A percentile compares a stretch with the other conserved stretches of the same genome.
phyloP scores from a whole-genome alignment of 2,113 vertebrate species.

The Urocitellus parryii region DNA sequence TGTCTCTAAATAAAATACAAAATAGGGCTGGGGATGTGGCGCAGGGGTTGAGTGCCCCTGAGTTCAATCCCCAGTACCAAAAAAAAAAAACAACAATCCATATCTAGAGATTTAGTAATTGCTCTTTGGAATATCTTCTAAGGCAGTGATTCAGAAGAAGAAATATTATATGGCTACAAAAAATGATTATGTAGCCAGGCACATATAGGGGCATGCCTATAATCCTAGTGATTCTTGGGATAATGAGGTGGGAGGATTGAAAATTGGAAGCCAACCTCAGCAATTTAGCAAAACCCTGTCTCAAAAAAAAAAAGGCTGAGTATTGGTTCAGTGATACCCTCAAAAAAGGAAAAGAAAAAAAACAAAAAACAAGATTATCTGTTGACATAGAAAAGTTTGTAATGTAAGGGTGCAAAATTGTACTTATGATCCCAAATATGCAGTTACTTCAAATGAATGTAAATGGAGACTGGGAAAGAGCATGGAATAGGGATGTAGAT shows the following conservation, averaged over 20 bases:
- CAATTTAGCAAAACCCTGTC: background rate
- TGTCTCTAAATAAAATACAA: too few relatives aligned
- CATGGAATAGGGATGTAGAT: background rate
- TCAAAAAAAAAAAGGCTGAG: background rate
- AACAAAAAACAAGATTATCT: too few relatives aligned
- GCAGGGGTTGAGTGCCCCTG: too few relatives aligned
- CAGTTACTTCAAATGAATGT: background rate
- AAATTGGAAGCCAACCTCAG: background rate
- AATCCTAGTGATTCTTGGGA: background rate
- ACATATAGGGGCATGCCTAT: background rate
- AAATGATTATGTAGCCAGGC: background rate
- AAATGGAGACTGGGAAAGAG: background rate
- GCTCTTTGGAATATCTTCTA: background rate
- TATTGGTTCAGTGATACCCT: background rate
- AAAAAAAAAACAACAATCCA: too few relatives aligned
- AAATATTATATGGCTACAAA: background rate
- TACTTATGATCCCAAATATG: background rate
- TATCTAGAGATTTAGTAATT: background rate
- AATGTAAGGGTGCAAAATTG: background rate
- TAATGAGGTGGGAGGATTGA: background rate
- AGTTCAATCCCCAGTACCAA: too few relatives aligned
- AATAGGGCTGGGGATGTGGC: too few relatives aligned
- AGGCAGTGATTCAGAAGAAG: slow-evolving; percentile 39
- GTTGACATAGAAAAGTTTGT: background rate
- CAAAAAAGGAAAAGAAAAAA: too few relatives aligned